Conservation (phyloP, 2,113 vertebrate species). For the Cisticola juncidis region DNA sequence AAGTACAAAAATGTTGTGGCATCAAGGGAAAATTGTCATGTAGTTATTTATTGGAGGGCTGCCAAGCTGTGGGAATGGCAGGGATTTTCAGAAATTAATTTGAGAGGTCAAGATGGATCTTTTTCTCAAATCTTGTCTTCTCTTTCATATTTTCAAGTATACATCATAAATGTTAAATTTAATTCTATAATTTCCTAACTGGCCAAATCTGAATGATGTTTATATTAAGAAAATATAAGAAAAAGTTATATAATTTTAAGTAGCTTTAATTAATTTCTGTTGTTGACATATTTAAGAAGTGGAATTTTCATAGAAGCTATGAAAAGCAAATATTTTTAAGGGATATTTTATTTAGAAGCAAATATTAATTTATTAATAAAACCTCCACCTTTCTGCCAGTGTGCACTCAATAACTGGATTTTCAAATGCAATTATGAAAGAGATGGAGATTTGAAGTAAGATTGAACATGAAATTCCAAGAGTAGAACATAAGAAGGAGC, state of each 20-base stretch:
- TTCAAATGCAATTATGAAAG: neutral
- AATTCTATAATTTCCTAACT: neutral
- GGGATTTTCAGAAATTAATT: neutral
- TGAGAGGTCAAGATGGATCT: neutral
- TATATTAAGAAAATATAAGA: neutral
- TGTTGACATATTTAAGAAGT: neutral
- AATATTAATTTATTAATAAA: neutral
- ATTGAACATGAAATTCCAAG: neutral
- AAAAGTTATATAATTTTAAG: neutral
- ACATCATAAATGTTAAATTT: neutral
- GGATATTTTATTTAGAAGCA: neutral
- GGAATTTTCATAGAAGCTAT: neutral
- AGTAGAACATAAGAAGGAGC: neutral
- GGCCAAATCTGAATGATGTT: neutral
- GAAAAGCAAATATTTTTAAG: neutral
- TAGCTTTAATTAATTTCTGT: neutral
- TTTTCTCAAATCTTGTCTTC: neutral
- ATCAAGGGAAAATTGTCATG: neutral
- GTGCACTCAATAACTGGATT: neutral
- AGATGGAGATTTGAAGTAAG: neutral
- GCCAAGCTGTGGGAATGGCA: neutral
- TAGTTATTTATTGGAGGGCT: neutral
- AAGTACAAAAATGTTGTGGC: neutral
- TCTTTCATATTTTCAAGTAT: neutral
- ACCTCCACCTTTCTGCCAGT: fast-evolving